Base-by-base conservation (phyloP, 2,113 vertebrate species). In the Ahaetulla prasina region DNA sequence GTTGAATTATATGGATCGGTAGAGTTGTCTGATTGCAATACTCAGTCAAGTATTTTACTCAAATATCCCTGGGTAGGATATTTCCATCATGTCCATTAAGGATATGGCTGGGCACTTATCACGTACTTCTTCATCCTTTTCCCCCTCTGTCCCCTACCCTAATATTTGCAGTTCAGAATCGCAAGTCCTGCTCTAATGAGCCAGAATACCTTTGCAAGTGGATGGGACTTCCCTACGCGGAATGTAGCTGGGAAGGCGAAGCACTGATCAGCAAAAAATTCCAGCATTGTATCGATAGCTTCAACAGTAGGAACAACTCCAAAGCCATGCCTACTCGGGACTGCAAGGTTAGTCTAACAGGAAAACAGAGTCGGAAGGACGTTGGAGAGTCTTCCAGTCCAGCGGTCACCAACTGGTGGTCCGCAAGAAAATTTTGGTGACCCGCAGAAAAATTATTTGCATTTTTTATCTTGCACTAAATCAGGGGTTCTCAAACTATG, bases 201-300 rank as follows among this genome's bases (percentile, higher is more conserved):
- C 99, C 99, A 0, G 99, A 99, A 68, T 99, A 99, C 94, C 96
- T 99, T 0, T 99, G 99, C 94, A 99, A 99, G 92, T 99, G 99
- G 99, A 99, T 99, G 99, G 99, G 99, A 7, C 97, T 99, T 53
- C 99, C 99, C 0, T 99, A 99, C 45, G 98, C 98, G 0, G 99
- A 99, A 93, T 99, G 99, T 96, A 99, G 99, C 97, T 99, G 99
- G 99, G 99, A 99, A 86, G 99, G 99, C 0, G 99, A 98, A 1
- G 98, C 98, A 22, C 94, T 99, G 94, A 98, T 99, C 10, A 96
- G 96, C n/a, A 99, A 98, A 97, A 99, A 99, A 95, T 99, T 99
- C 90, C 98, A 98, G 97, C 96, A 89, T 91, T 99, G 99, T 91
- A 98, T 99, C 0, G 98, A 99, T 93, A 97, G 98, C 96, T 99